Conservation (phyloP, 64 coral and sea anemone species). For the Montipora sp. region DNA sequence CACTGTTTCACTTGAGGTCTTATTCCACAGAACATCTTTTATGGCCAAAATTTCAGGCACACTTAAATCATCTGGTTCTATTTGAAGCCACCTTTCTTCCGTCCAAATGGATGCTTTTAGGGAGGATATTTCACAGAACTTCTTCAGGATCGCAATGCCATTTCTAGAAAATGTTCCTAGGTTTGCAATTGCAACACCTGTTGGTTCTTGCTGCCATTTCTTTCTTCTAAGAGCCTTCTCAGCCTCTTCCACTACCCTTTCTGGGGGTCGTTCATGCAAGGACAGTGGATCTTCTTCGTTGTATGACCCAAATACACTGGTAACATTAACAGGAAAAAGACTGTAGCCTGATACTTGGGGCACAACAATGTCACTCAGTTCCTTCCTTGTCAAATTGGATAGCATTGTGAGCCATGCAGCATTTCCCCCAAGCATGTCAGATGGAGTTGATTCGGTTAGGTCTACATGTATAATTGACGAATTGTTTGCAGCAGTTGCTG, state of each 20-base stretch:
- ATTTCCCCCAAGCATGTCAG: neutral
- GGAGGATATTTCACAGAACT: conserved; percentile 38
- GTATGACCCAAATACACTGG: conserved; percentile 25
- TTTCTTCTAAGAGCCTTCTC: too few relatives aligned
- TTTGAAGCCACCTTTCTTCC: conserved; percentile 29
- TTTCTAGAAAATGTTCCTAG: conserved; percentile 28
- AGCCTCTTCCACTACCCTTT: neutral
- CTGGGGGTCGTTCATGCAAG: neutral
- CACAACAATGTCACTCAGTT: neutral
- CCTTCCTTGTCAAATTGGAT: neutral
- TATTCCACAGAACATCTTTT: conserved; percentile 21
- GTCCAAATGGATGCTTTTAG: neutral
- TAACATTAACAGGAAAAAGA: conserved; percentile 8
- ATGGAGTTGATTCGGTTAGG: neutral
- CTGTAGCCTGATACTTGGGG: neutral
- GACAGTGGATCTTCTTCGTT: conserved; percentile 3
- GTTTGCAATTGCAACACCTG: too few relatives aligned
- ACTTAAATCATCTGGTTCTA: neutral
- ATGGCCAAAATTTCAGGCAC: neutral
- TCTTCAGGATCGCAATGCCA: conserved; percentile 8
- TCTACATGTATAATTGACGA: neutral
- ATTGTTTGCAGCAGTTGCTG: neutral
- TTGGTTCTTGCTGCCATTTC: too few relatives aligned
- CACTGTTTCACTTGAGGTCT: neutral
- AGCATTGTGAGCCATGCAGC: neutral